Percentiles rank a stretch among this genome's conserved stretches.
Evolutionary conservation across 92 coral and sea anemone species (phyloP).

Genomic region (Zoanthus gigantus): DNA sequence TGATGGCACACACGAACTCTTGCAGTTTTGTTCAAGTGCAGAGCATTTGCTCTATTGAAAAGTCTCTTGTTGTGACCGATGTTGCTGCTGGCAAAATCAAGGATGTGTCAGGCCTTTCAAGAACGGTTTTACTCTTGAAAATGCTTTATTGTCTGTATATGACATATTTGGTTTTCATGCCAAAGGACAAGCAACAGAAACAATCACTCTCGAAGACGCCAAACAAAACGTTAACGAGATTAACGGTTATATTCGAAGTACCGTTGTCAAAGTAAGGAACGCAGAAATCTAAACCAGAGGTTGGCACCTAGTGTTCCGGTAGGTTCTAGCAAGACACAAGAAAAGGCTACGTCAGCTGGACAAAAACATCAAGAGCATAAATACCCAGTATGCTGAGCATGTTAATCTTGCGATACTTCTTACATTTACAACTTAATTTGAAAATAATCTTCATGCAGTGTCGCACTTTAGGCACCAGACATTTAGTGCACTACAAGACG

Average conservation of each 20-base stretch:
- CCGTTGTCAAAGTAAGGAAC: constrained; percentile 24
- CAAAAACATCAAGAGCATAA: constrained; percentile 43
- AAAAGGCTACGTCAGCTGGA: constrained; percentile 45
- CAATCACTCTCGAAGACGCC: constrained; percentile 45
- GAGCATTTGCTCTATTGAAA: constrained; percentile 30
- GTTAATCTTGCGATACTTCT: constrained; percentile 47
- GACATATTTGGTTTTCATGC: constrained; percentile 46
- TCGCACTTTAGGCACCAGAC: constrained; percentile 60
- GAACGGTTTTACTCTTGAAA: constrained; percentile 46
- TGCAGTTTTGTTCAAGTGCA: constrained; percentile 55
- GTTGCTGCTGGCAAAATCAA: constrained; percentile 35
- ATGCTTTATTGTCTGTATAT: constrained; percentile 48
- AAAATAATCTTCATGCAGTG: constrained; percentile 46
- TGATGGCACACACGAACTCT: constrained; percentile 48
- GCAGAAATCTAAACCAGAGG: constrained; percentile 17
- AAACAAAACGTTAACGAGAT: constrained; percentile 54
- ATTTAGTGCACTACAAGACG: constrained; percentile 50
- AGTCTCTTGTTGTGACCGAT: constrained; percentile 47
- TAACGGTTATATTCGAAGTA: constrained; percentile 39
- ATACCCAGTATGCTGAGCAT: constrained; percentile 45
- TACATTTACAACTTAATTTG: constrained; percentile 24
- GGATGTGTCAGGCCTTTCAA: constrained; percentile 53
- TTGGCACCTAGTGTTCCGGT: constrained; percentile 1
- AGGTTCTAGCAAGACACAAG: constrained; percentile 36
- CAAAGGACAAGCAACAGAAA: constrained; percentile 49